Percentiles rank a stretch among this genome's conserved stretches.
phyloP scores from a whole-genome alignment of 2,113 vertebrate genomes.

The Polypterus senegalus region DNA sequence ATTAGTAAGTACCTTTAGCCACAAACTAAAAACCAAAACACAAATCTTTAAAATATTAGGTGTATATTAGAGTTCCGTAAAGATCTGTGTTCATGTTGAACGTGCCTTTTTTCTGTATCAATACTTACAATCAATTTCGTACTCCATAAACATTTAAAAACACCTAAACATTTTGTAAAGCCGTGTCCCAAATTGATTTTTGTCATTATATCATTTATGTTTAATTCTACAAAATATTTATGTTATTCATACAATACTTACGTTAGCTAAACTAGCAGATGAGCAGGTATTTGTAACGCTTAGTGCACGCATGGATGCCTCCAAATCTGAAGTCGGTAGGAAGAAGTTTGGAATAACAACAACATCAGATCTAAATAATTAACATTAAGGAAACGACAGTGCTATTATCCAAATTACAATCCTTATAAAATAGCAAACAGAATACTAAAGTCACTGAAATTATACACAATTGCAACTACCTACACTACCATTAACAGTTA shows the following conservation, averaged over 20 bases:
- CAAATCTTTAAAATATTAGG: too few species aligned
- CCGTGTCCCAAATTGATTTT: too few species aligned
- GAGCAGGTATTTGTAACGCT: conserved; percentile 50
- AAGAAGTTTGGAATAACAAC: conserved; percentile 80
- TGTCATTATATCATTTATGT: too few species aligned
- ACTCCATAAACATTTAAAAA: too few species aligned
- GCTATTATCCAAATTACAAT: neutral
- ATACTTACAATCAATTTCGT: too few species aligned
- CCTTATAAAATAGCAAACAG: conserved; percentile 4
- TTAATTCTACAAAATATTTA: too few species aligned
- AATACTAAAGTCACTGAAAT: neutral
- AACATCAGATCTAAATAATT: conserved; percentile 42
- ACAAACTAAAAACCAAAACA: too few species aligned
- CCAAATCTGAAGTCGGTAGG: conserved; percentile 70
- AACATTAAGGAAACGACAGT: conserved; percentile 37
- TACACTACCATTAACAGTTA: neutral
- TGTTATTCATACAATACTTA: conserved; percentile 39
- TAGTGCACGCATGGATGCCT: conserved; percentile 74
- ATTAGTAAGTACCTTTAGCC: too few species aligned
- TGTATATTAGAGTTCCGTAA: too few species aligned
- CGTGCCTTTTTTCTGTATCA: too few species aligned
- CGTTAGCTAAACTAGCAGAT: conserved; percentile 26
- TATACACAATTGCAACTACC: neutral
- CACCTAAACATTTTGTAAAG: too few species aligned
- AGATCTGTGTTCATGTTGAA: too few species aligned